These are phyloP conservation scores for Lanius ludovicianus DNA, from an alignment of 2,113 vertebrate species.

Conservation along the genomic window DNA sequence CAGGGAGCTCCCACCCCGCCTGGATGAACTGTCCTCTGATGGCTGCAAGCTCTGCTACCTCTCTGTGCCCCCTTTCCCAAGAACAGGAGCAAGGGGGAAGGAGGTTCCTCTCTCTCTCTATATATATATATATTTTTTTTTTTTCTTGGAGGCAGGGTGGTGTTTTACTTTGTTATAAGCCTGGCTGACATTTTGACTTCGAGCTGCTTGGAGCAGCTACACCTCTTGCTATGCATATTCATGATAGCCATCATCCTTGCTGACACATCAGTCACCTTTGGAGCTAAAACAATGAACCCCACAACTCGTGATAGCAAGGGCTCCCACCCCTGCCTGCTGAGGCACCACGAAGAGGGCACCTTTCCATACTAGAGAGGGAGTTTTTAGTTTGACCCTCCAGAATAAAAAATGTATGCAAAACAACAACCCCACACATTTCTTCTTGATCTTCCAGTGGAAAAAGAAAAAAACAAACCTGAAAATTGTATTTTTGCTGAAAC, in stretches of 20 bases:
- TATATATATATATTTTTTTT: no score
- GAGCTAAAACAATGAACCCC: not conserved
- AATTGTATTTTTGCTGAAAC: not conserved
- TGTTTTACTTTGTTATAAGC: not conserved
- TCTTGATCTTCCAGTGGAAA: rapidly evolving
- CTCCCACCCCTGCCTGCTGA: not conserved
- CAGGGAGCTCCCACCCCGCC: not conserved
- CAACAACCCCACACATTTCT: not conserved
- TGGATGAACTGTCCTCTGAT: not conserved
- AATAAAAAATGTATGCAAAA: not conserved
- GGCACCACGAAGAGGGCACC: not conserved
- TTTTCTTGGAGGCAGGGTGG: not conserved
- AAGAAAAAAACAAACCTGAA: not conserved
- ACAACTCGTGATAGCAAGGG: not conserved
- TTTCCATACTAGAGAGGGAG: not conserved
- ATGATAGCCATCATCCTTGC: not conserved
- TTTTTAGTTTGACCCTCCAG: not conserved
- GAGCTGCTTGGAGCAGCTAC: not conserved
- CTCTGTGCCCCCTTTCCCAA: not conserved
- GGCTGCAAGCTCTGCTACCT: not conserved
- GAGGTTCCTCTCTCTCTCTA: no score
- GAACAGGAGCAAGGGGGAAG: not conserved
- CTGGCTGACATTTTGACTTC: not conserved
- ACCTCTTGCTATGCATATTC: not conserved
- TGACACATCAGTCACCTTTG: slow-evolving; percentile 2